phyloP scores from a whole-genome alignment of 2,113 vertebrate species.

The Meles meles region DNA sequence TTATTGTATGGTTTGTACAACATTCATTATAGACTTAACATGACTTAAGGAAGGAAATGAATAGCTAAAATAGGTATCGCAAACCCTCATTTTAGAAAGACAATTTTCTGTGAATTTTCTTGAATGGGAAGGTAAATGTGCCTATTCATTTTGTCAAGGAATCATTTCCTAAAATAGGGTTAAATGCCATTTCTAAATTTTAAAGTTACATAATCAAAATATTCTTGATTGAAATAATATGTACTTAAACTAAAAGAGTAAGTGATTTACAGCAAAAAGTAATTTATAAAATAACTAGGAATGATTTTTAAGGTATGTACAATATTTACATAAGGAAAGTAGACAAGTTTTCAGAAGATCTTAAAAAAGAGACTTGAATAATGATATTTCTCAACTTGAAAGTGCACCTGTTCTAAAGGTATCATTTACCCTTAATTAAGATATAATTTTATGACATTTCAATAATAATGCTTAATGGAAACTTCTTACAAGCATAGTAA shows the following conservation, averaged over 20 bases:
- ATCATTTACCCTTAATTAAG: background rate
- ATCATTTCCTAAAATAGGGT: background rate
- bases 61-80: background rate
- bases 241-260: background rate
- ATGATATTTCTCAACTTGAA: background rate
- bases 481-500: background rate
- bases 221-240: background rate
- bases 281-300: background rate
- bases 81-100: background rate
- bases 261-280: background rate
- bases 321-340: background rate
- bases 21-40: background rate
- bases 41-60: background rate
- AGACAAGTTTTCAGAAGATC: background rate
- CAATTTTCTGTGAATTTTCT: background rate
- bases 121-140: background rate
- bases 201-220: background rate
- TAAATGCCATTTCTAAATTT: background rate
- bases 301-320: background rate
- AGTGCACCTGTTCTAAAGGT: background rate
- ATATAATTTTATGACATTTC: background rate
- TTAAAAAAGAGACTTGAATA: background rate
- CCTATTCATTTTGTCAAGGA: background rate
- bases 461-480: background rate
- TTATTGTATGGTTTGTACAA: background rate